Evolutionary conservation across 2,797 vertebrate genomes (phyloP), one percentile per base, ranked within the genome.

Genomic region (Merluccius polli): DNA sequence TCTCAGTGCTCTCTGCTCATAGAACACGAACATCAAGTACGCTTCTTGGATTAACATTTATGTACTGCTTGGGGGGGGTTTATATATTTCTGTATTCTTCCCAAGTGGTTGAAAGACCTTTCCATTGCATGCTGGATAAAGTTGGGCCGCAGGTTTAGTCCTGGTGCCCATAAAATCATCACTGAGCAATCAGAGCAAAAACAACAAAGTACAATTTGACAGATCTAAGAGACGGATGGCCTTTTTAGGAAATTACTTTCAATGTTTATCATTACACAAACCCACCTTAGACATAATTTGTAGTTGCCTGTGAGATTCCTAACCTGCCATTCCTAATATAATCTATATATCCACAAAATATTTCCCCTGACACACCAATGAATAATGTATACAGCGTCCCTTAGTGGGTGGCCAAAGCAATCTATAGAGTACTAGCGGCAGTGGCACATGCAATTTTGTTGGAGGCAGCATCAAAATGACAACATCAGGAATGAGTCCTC

Each of bases 1-100:
- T 84, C 80, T 82, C 31, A 69, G 36, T 36, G 33, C 38, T 52
- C 33, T 5, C 76, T 78, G 77, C 76, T 38, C 36, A 8, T 8
- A 38, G 36, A 38, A 12, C 11, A 8, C 11, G 1, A 38, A 7
- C 36, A 12, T 38, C 1, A 48, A 16, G 41, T 48, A 48, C 15
- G 41, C 41, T 1, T 48, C 41, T 48, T 18, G 16, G 15, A 18
- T 48, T 2, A 48, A 48, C 41, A 48, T 18, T 48, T 18, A 48
- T 18, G 41, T 18, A 48, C 13, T 48, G 41, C 41, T 2, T 48
- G 41, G 41, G 1, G 36, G 33, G 3, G 3, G 8, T 35, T 35
- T 35, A 35, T 35, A 3, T 35, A 3, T 3, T 35, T 35, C 8
- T 35, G 3, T 35, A 35, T 35, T 35, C 33, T 8, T 3, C 33